These are phyloP conservation scores for Mobula birostris DNA, from an alignment of 2,113 vertebrate genomes.

Conservation along the genomic window DNA sequence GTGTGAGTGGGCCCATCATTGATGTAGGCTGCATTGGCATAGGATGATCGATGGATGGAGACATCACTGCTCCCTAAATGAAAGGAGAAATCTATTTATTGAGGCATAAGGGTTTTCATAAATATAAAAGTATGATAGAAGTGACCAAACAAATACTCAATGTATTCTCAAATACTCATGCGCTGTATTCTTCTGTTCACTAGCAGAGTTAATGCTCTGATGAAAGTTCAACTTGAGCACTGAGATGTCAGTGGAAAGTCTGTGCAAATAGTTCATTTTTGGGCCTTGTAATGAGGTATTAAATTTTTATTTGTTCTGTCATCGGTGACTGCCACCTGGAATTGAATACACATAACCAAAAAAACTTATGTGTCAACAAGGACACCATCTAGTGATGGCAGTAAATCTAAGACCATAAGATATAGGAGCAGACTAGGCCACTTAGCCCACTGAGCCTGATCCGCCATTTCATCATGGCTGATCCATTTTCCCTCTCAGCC, in stretches of 20 bases:
- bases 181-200: not conserved
- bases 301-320: too few relatives aligned
- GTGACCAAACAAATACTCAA: not conserved
- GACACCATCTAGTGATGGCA: too few relatives aligned
- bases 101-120: not conserved
- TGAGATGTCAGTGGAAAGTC: not conserved
- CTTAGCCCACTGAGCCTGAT: too few relatives aligned
- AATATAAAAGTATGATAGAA: not conserved
- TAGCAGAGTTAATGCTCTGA: not conserved
- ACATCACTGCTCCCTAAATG: slow-evolving; percentile 83
- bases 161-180: too few relatives aligned
- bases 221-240: not conserved
- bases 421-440: too few relatives aligned
- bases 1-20: slow-evolving; percentile 84
- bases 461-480: too few relatives aligned
- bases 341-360: too few relatives aligned
- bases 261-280: not conserved
- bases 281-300: too few relatives aligned
- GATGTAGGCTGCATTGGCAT: slow-evolving; percentile 93
- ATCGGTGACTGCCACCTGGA: too few relatives aligned
- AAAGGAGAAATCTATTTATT: slow-evolving; percentile 16
- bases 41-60: slow-evolving; percentile 94
- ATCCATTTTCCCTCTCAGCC: too few relatives aligned
- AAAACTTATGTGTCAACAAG: too few relatives aligned
- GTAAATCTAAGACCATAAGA: too few relatives aligned